Conservation (phyloP, 1,140 invertebrate species). For the Bradysia coprophila region DNA sequence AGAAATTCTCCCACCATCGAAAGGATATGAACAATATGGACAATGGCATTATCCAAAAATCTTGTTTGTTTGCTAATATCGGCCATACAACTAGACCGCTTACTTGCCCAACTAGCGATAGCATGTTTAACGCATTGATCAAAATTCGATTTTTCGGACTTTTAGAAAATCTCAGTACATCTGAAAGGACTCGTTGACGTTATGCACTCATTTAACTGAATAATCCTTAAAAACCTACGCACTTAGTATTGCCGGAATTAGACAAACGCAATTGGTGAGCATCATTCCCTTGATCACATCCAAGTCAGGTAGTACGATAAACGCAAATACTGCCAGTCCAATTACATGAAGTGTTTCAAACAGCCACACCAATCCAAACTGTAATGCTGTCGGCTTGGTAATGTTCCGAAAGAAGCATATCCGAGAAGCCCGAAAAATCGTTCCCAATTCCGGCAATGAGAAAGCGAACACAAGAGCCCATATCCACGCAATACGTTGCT, state of each 20-base stretch:
- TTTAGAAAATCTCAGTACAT: not conserved
- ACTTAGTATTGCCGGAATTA: conserved; percentile 53
- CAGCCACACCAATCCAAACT: conserved; percentile 37
- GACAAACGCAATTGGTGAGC: conserved; percentile 85
- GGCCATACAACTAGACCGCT: conserved; percentile 49
- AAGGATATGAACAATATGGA: conserved; percentile 50
- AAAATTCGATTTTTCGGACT: conserved; percentile 16
- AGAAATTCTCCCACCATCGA: conserved; percentile 75
- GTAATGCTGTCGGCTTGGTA: conserved; percentile 12
- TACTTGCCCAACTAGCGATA: conserved; percentile 35
- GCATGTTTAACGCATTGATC: conserved; percentile 30
- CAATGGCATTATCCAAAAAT: conserved; percentile 40
- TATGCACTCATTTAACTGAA: not conserved
- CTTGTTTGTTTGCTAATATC: conserved; percentile 22
- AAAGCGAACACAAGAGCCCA: conserved; percentile 78
- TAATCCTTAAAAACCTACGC: not conserved
- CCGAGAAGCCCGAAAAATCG: conserved; percentile 59
- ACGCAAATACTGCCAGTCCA: conserved; percentile 70
- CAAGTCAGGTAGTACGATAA: conserved; percentile 68
- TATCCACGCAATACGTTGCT: conserved; percentile 74
- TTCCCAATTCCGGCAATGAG: conserved; percentile 69
- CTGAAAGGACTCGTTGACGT: conserved; percentile 14
- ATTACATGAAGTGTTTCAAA: conserved; percentile 76
- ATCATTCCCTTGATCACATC: conserved; percentile 82
- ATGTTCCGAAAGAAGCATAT: conserved; percentile 71